These are phyloP conservation scores for rabbit (Oryctolagus cuniculus) DNA, from an alignment of 2,113 vertebrate species.

Conservation along the genomic window DNA sequence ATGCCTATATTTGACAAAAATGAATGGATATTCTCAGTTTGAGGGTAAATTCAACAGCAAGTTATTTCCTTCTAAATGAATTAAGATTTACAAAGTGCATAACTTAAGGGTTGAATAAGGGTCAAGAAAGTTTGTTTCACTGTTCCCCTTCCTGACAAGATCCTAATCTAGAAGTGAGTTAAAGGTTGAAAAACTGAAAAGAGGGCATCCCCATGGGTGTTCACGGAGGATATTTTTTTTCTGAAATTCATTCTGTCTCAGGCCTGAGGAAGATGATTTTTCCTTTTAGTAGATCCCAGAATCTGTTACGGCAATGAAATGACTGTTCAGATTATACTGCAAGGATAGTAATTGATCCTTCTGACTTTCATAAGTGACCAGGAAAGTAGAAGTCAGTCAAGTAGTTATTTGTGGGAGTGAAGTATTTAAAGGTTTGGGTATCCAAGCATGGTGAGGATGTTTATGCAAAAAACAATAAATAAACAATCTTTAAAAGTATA, in stretches of 20 bases:
- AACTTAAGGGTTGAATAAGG: neutral
- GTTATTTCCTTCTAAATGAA: neutral
- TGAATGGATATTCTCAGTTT: neutral
- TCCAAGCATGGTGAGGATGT: neutral
- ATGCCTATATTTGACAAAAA: neutral
- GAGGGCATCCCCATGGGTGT: accelerated
- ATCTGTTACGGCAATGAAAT: neutral
- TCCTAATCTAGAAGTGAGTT: neutral
- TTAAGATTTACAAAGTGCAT: neutral
- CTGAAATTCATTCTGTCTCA: neutral
- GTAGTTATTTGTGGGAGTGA: neutral
- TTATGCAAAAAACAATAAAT: neutral
- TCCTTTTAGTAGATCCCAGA: neutral
- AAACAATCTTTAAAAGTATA: neutral
- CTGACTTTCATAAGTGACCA: neutral
- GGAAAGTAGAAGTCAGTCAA: neutral
- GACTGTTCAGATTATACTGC: neutral
- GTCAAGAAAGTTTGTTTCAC: neutral
- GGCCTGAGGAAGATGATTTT: neutral
- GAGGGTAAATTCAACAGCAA: neutral
- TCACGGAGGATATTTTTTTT: neutral
- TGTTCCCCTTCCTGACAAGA: neutral
- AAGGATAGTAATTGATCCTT: neutral
- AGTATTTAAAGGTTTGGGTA: neutral
- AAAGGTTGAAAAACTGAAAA: neutral